Base-by-base conservation (phyloP, 2,888 invertebrate genomes). In the Agrochola circellaris region DNA sequence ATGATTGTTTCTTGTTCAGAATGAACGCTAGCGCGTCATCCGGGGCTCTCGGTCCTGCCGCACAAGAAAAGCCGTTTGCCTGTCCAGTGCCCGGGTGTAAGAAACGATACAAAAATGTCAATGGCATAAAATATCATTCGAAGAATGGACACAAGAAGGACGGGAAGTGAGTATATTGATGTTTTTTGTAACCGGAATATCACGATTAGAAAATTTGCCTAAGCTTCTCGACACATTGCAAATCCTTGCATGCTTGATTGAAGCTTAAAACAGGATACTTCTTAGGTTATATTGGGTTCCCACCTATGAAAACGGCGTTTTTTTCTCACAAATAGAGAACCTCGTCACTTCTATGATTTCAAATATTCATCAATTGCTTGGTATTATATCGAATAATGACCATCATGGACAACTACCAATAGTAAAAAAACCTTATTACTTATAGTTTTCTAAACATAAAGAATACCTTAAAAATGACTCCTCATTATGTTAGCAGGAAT, bases 121-220 rank as follows among this genome's bases (percentile, higher is more conserved):
- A 98, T 94, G 98, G 98, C 76, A 98, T 98, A 91, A 98, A 98
- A 92, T 98, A 99, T 94, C 98, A 99, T 95, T 98, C 98, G 64
- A 98, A 98, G 94, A 98, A 98, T 93, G 98, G 98, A 15, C 98
- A 99, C 94, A 98, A 98, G 95, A 98, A 98, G 93, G 98, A 98
- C 90, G 98, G 98, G 93, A 98, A 98, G 98, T 98, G 93, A 97
- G 98, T 97, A 85, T 60, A 20, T 62, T 51, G 0, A 58, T 60
- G 5, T 38, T 54, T 23, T 58, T 73, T 64, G 5, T 51, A 42
- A 20, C 30, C 7, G 15, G 38, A 56, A 48, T 45, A 45, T 54
- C n/a, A 23, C 8, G 15, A 38, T 58, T 38, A 34, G 23, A 48
- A 45, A 11, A 45, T 64, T 77, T 15, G 2, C 15, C 30, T 20